Evolutionary conservation across 2,113 vertebrate species (phyloP).

Genomic region (Clinocottus analis): DNA sequence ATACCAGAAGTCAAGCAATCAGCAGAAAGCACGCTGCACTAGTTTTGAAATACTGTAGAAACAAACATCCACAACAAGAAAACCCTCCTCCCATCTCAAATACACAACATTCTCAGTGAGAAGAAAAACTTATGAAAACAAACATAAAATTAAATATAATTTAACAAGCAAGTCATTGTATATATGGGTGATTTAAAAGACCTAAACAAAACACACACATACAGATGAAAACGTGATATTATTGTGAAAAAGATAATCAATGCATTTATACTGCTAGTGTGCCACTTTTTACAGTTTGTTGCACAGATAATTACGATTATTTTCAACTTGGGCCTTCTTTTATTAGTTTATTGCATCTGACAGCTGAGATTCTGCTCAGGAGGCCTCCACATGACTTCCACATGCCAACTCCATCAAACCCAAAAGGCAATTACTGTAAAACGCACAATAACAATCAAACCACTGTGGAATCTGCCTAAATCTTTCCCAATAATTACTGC

Average conservation of each 20-base stretch:
- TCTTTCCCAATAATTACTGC: not conserved
- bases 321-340: slow-evolving; percentile 17
- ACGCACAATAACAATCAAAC: not conserved
- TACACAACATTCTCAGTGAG: not conserved
- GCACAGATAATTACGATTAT: slow-evolving; percentile 5
- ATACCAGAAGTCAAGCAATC: not conserved
- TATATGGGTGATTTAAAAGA: not conserved
- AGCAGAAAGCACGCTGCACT: not conserved
- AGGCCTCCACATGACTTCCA: not conserved
- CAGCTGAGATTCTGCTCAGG: not conserved
- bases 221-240: not conserved
- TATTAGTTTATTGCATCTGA: not conserved
- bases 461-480: not conserved
- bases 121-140: not conserved
- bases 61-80: not conserved
- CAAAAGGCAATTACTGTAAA: slow-evolving; percentile 15
- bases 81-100: not conserved
- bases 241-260: not conserved
- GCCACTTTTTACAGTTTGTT: not conserved
- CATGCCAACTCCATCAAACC: not conserved
- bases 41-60: not conserved
- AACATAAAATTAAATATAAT: not conserved
- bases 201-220: not conserved
- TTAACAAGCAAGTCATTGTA: not conserved
- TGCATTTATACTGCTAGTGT: not conserved